Evolutionary conservation across 53 echinoderm and acorn worm genomes (phyloP).

Genomic region (Hippasteria phrygiana): DNA sequence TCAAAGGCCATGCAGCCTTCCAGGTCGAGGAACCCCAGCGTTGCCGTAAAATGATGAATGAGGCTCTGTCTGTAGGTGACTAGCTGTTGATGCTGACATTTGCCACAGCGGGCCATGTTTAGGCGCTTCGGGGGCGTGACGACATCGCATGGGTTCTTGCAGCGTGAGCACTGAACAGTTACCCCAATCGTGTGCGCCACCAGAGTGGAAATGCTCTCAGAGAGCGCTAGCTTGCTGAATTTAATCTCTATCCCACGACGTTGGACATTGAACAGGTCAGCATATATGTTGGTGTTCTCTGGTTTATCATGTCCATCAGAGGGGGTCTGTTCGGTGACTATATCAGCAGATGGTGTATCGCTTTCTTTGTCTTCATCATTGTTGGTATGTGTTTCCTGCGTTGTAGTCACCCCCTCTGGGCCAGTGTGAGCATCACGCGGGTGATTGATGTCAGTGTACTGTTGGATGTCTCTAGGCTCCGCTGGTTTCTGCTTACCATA

Average conservation of each 20-base stretch:
- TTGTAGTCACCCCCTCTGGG: slow-evolving; percentile 33
- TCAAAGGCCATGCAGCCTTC: slow-evolving; percentile 90
- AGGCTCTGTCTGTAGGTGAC: slow-evolving; percentile 83
- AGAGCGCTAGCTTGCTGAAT: slow-evolving; percentile 74
- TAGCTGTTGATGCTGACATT: slow-evolving; percentile 84
- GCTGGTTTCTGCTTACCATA: slow-evolving; percentile 27
- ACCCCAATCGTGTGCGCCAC: slow-evolving; percentile 68
- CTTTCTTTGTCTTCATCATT: not conserved
- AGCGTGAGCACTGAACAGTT: slow-evolving; percentile 84
- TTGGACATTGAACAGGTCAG: slow-evolving; percentile 71
- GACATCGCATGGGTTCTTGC: slow-evolving; percentile 76
- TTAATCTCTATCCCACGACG: slow-evolving; percentile 86
- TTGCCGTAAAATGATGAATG: slow-evolving; percentile 78
- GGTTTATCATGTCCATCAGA: too few relatives aligned
- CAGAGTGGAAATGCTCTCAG: slow-evolving; percentile 73
- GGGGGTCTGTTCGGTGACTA: not conserved
- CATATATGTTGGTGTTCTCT: not conserved
- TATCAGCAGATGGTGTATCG: slow-evolving; percentile 2
- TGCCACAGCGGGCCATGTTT: slow-evolving; percentile 74
- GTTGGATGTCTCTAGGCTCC: not conserved
- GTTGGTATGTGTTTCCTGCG: not conserved
- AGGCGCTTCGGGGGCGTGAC: slow-evolving; percentile 69
- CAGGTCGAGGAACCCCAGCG: slow-evolving; percentile 88
- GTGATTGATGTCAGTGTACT: slow-evolving; percentile 6
- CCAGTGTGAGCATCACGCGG: not conserved